Evolutionary conservation across 2,888 invertebrate species (phyloP), one percentile per base, ranked within the genome.

Genomic region (Meandrusa payeni): DNA sequence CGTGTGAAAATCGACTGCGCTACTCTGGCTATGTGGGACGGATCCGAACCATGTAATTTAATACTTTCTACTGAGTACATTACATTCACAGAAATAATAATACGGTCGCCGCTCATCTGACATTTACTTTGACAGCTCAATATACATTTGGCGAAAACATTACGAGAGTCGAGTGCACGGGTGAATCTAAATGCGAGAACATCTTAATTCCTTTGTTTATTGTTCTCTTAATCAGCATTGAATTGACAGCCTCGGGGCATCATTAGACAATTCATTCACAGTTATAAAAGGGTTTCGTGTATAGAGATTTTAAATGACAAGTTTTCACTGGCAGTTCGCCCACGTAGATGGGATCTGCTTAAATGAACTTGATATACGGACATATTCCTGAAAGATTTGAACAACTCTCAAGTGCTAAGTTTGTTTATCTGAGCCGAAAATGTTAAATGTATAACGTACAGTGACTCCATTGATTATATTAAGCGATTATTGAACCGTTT

Each of bases 81-180:
- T 64, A 61, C 69, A 69, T 68, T 72, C 69, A 67, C 47, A 66
- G 61, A 69, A 73, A 75, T 82, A 82, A 83, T 82, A 80, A 83
- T 67, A 81, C 66, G 69, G 52, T 61, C 36, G 44, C 54, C 63
- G 70, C 66, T 62, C 70, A 67, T 72, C 71, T 74, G 74, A 74
- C 64, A 62, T 63, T 57, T 63, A 54, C 70, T 69, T 77, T 82
- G 81, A 82, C 83, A 76, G 81, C 71, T 74, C 68, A 63, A 76
- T 78, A 71, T 70, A 61, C 66, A 69, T 71, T 72, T 70, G 67
- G 64, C 73, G 69, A 55, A 48, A 52, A 40, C 24, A 47, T 51
- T 48, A 52, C 32, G 40, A 31, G 32, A 28, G 32, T 17, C 5
- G 36, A 29, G 20, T 22, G 17, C 24, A 9, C 31, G 20, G 37